Evolutionary conservation across 2,888 invertebrate species (phyloP), one percentile per base, ranked within the genome.

Genomic region (Scaptomyza cyrtandrae): DNA sequence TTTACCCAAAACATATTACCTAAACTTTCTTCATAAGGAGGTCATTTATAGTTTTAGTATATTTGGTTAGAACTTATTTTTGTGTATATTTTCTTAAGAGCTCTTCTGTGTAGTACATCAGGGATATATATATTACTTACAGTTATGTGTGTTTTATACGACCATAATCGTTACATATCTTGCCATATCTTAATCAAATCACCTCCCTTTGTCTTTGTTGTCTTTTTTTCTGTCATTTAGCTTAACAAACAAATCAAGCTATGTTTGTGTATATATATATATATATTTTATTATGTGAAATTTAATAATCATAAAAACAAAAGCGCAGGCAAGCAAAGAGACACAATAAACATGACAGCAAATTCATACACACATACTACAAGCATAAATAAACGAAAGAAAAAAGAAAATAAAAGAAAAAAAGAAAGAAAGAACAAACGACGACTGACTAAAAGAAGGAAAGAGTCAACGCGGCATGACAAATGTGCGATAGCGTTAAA

Each of bases 401-500:
- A 29, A 29, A 29, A 3, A 29, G 3, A 29, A 24, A 29, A 29
- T 2, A 6, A 29, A 29, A 29, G 27, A 29, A 29, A 29, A 3
- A 5, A 33, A 33, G 33, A 33, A 33, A 10, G 33, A 33, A 33
- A 1, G 10, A 33, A 33, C 14, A 46, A 44, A 31, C 45, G 39
- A 61, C 11, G 43, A 29, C 29, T 27, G 35, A 62, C 35, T 52
- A 50, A 50, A 35, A 41, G 59, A 71, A 49, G 35, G 68, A 80
- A 86, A 78, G 71, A 82, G 78, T 70, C 78, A 82, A 84, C 78
- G 80, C 84, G 84, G 81, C 81, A 84, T 80, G 87, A 86, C 85
- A 84, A 83, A 86, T 78, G 85, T 78, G 85, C 69, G 87, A 87
- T 87, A 87, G 87, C 87, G 85, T 87, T 83, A 87, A 83, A 85